Evolutionary conservation across 2,797 vertebrate species (phyloP).

Genomic region (Pangasius larnaudii): DNA sequence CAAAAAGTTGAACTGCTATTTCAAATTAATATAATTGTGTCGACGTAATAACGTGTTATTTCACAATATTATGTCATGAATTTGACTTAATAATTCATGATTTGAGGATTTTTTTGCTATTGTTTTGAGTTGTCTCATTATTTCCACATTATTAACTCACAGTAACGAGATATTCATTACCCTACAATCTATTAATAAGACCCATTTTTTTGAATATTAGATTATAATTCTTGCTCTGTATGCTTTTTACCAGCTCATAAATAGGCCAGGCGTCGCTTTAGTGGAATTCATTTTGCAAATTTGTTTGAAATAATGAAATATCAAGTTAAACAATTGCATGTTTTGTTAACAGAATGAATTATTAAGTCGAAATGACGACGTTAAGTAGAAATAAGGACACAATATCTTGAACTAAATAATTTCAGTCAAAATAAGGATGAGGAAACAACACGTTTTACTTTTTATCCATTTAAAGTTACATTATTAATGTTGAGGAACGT

Average conservation of each 20-base stretch:
- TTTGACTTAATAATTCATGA: background rate
- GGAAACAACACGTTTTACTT: too few species aligned
- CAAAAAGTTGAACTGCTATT: background rate
- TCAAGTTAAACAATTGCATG: background rate
- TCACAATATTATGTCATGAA: background rate
- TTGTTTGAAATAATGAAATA: background rate
- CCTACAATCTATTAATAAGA: background rate
- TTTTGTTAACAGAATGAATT: background rate
- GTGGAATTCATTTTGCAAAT: background rate
- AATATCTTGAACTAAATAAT: background rate
- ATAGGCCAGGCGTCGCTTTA: background rate
- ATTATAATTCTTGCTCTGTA: background rate
- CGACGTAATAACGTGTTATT: background rate
- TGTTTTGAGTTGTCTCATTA: too few species aligned
- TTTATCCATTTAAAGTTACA: background rate
- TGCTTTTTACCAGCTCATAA: background rate
- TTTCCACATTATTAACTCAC: background rate
- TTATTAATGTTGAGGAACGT: background rate
- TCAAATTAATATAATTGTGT: background rate
- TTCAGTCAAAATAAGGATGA: background rate
- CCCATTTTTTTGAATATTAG: background rate
- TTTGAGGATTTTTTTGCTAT: background rate
- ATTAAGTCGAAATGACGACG: background rate
- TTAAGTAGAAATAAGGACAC: background rate
- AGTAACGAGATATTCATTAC: background rate